Evolutionary conservation across 1,140 invertebrate genomes (phyloP).

Genomic region (Panulirus ornatus): DNA sequence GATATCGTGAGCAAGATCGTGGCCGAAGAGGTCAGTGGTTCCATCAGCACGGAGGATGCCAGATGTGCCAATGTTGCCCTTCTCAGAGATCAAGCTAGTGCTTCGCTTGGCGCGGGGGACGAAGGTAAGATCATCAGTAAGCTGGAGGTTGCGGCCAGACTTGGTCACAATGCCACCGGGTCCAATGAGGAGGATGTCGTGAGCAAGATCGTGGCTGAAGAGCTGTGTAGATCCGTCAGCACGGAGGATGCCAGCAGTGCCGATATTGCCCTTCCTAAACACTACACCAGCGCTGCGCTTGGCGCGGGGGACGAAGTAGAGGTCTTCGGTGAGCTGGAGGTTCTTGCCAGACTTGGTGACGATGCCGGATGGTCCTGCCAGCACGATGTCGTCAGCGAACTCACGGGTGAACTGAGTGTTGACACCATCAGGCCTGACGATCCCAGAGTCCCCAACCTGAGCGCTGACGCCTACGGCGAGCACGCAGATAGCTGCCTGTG

Average conservation of each 20-base stretch:
- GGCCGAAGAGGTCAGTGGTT: conserved; percentile 50
- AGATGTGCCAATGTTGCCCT: conserved; percentile 1
- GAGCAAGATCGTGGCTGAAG: background rate
- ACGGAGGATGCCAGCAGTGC: background rate
- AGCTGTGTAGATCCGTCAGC: background rate
- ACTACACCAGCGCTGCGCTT: too few relatives aligned
- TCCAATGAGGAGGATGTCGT: conserved; percentile 11
- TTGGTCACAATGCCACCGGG: conserved; percentile 14
- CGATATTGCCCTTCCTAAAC: background rate
- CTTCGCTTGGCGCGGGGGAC: conserved; percentile 30
- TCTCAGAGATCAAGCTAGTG: too few relatives aligned
- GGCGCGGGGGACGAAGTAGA: background rate
- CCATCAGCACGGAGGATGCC: conserved; percentile 35
- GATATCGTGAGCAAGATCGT: background rate
- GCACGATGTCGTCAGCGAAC: conserved; percentile 45
- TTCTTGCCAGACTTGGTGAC: conserved; percentile 55
- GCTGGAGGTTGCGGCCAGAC: conserved; percentile 42
- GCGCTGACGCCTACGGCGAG: conserved; percentile 57
- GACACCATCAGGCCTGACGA: conserved; percentile 62
- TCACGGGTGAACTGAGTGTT: conserved; percentile 46
- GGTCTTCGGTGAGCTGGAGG: conserved; percentile 47
- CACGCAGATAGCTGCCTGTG: conserved; percentile 63
- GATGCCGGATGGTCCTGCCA: conserved; percentile 60
- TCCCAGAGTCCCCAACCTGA: conserved; percentile 65
- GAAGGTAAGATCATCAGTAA: conserved; percentile 22